Conservation (phyloP, 2,888 invertebrate species). For the Trisateles emortualis region DNA sequence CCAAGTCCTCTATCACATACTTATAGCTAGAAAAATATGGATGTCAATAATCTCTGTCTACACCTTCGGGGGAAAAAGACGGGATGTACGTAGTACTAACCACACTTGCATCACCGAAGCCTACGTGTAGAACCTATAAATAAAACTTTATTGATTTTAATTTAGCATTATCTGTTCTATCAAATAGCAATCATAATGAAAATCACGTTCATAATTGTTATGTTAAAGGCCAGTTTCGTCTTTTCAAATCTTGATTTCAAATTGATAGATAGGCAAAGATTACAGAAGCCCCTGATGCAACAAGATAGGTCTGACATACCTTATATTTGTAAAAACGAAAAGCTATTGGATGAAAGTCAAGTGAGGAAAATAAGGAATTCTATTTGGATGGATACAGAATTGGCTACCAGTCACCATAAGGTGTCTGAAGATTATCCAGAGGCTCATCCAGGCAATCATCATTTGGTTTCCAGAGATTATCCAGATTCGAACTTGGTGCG, state of each 20-base stretch:
- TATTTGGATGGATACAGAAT: slow-evolving; percentile 28
- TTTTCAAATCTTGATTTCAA: not conserved
- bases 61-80: too few relatives aligned
- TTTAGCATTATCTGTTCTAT: slow-evolving; percentile 6
- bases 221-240: slow-evolving; percentile 3
- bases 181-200: slow-evolving; percentile 27
- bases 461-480: slow-evolving; percentile 54
- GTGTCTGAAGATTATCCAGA: slow-evolving; percentile 56
- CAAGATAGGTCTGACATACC: not conserved
- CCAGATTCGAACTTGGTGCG: slow-evolving; percentile 48
- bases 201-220: slow-evolving; percentile 18
- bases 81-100: too few relatives aligned
- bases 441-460: slow-evolving; percentile 38
- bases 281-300: not conserved
- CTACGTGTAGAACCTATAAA: slow-evolving; percentile 6
- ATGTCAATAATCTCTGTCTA: too few relatives aligned
- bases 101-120: not conserved
- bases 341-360: slow-evolving; percentile 2
- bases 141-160: slow-evolving; percentile 10
- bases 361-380: slow-evolving; percentile 30
- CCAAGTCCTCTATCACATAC: too few relatives aligned
- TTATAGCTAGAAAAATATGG: too few relatives aligned
- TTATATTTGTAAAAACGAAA: not conserved
- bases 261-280: not conserved
- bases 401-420: slow-evolving; percentile 44